These are phyloP conservation scores for Pampus argenteus DNA, from an alignment of 2,797 vertebrate genomes.

Conservation along the genomic window DNA sequence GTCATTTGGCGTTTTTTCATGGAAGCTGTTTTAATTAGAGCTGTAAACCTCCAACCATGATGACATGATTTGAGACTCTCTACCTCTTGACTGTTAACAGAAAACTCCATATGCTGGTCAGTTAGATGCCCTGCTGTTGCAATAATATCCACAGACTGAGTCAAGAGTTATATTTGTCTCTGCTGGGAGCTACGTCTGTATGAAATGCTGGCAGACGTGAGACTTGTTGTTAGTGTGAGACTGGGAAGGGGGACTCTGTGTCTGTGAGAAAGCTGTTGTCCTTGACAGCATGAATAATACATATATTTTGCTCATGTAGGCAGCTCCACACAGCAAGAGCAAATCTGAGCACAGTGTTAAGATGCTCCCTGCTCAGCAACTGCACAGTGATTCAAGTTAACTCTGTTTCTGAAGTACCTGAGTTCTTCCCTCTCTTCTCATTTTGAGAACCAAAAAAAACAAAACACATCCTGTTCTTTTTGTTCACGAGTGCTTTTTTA, in stretches of 20 bases:
- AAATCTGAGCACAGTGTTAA: slow-evolving; percentile 41
- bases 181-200: slow-evolving; percentile 6
- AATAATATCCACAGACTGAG: slow-evolving; percentile 9
- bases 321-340: slow-evolving; percentile 45
- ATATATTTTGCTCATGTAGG: slow-evolving; percentile 56
- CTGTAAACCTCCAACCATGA: background rate
- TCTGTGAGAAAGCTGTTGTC: slow-evolving; percentile 51
- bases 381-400: no score
- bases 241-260: slow-evolving; percentile 24
- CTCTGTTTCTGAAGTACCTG: background rate
- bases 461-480: background rate
- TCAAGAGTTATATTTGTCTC: slow-evolving; percentile 31
- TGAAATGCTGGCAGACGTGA: slow-evolving; percentile 41
- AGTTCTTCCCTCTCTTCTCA: background rate
- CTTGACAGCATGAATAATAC: slow-evolving; percentile 56
- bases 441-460: background rate
- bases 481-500: slow-evolving; percentile 20
- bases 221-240: slow-evolving; percentile 39
- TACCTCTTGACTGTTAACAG: background rate
- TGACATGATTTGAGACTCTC: background rate
- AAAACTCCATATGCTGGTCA: background rate
- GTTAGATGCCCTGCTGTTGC: background rate
- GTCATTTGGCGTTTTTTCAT: background rate
- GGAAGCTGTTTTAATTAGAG: no score
- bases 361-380: slow-evolving; percentile 23